Percentiles rank a stretch among this genome's conserved stretches.
Conservation (phyloP, 1,140 invertebrate species). For the Atta cephalotes region DNA sequence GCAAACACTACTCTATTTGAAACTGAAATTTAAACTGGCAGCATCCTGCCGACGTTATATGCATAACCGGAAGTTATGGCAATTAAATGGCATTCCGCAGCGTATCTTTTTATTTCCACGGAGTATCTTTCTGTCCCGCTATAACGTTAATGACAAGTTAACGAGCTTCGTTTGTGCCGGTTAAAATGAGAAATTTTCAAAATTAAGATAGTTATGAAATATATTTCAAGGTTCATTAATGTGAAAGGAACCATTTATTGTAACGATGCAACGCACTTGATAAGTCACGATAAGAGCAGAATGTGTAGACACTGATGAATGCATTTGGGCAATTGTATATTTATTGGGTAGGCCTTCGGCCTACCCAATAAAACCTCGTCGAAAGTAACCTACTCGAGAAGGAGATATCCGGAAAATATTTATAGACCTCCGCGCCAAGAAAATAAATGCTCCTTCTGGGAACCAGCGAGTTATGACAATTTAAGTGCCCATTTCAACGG, state of each 20-base stretch:
- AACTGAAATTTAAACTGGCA: neutral
- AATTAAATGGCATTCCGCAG: neutral
- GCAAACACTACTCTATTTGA: neutral
- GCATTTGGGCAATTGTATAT: slow-evolving; percentile 56
- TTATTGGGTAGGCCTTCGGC: slow-evolving; percentile 31
- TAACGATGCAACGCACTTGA: neutral
- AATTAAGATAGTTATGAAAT: neutral
- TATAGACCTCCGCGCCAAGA: slow-evolving; percentile 57
- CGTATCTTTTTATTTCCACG: neutral
- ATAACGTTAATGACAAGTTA: neutral
- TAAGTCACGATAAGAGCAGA: slow-evolving; percentile 8
- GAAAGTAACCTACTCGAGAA: slow-evolving; percentile 54
- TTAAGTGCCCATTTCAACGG: slow-evolving; percentile 63
- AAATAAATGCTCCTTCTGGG: slow-evolving; percentile 62
- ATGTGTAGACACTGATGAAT: slow-evolving; percentile 13
- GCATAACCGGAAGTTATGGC: neutral
- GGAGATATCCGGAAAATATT: slow-evolving; percentile 61
- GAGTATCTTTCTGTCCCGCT: no score
- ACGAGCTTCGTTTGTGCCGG: neutral
- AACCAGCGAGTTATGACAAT: slow-evolving; percentile 62
- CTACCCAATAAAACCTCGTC: slow-evolving; percentile 35
- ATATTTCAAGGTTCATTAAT: neutral
- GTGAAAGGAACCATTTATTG: neutral
- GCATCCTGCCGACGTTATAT: neutral
- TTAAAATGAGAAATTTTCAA: slow-evolving; percentile 4